Percentiles rank a stretch among this genome's conserved stretches.
phyloP scores from a whole-genome alignment of 2,113 vertebrate species.

The Caracal caracal region DNA sequence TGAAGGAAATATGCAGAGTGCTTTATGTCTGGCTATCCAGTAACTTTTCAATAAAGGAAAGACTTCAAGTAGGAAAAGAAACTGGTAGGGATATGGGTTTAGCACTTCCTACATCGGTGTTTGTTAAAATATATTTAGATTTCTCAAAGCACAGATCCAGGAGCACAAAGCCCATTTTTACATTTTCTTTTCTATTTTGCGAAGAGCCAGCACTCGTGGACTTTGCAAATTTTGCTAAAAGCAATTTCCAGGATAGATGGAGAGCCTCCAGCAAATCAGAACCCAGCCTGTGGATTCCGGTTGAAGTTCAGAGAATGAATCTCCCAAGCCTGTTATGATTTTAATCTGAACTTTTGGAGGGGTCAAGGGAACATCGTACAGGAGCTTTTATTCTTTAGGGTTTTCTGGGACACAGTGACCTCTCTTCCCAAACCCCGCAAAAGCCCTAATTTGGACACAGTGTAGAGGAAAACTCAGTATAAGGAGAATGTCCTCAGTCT shows the following conservation, averaged over 20 bases:
- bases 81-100: background rate
- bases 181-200: background rate
- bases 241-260: background rate
- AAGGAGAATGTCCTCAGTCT: background rate
- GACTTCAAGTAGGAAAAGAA: background rate
- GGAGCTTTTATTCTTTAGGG: background rate
- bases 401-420: background rate
- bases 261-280: background rate
- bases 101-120: background rate
- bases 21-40: background rate
- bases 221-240: conserved; percentile 4
- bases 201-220: background rate
- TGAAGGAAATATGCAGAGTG: background rate
- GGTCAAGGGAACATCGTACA: background rate
- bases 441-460: background rate
- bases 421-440: background rate
- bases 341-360: background rate
- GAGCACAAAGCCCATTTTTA: background rate
- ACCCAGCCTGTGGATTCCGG: background rate
- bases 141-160: background rate
- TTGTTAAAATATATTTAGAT: background rate
- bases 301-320: background rate
- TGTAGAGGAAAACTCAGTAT: background rate
- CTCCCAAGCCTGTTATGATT: background rate
- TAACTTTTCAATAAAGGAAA: background rate